A percentile compares a stretch with the other conserved stretches of the same genome.
Evolutionary conservation across 2,113 vertebrate species (phyloP).

Genomic region (Fulmarus glacialis): DNA sequence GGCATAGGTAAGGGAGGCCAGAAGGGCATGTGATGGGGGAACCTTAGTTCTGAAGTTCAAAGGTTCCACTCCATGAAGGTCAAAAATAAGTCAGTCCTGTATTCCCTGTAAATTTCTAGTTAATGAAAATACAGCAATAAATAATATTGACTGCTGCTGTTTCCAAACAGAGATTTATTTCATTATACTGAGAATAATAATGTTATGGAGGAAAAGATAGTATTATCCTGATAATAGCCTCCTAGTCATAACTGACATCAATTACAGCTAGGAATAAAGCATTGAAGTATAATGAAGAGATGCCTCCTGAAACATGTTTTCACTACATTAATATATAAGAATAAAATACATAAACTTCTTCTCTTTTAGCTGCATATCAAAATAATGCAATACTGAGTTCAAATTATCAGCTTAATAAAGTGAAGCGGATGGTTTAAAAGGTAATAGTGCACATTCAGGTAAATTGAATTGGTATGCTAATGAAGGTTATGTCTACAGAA

Average conservation of each 20-base stretch:
- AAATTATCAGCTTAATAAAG: constrained; percentile 26
- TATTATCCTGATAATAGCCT: not conserved
- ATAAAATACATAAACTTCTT: not conserved
- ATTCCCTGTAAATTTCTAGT: not conserved
- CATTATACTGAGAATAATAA: constrained; percentile 7
- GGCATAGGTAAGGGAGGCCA: not conserved
- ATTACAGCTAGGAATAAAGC: constrained; percentile 17
- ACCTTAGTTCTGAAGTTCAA: not conserved
- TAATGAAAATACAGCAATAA: constrained; percentile 10
- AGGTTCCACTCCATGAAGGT: not conserved
- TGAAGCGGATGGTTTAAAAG: constrained; percentile 33
- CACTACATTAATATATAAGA: not conserved
- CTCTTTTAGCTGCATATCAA: not conserved
- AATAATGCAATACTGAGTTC: constrained; percentile 23
- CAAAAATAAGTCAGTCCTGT: not conserved
- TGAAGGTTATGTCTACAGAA: not conserved
- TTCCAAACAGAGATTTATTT: constrained; percentile 19
- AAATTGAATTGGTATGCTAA: constrained; percentile 41
- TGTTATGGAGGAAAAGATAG: not conserved
- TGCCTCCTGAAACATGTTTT: constrained; percentile 38
- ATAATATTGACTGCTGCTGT: not conserved
- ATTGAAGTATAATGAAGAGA: not conserved
- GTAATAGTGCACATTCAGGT: not conserved
- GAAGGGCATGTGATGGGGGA: not conserved
- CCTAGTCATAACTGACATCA: not conserved